Evolutionary conservation across 92 coral and sea anemone genomes (phyloP).

Genomic region (Pocillopora meandrina): DNA sequence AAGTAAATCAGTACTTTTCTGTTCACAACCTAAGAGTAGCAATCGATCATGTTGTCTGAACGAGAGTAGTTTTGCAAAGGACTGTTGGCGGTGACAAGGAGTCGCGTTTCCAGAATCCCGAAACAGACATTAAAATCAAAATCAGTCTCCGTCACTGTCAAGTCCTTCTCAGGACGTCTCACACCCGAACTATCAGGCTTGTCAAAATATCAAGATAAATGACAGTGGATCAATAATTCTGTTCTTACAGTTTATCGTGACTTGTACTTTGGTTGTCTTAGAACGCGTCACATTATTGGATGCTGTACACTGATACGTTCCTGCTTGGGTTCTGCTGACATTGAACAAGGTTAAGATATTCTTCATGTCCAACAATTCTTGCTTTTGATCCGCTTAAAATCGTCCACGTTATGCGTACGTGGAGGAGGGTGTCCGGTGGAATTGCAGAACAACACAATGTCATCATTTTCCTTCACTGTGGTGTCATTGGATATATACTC

Average conservation of each 20-base stretch:
- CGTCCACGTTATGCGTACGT: slow-evolving; percentile 33
- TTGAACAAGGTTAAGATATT: not conserved
- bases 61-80: too few relatives aligned
- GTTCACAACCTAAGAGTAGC: too few relatives aligned
- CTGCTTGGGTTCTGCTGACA: slow-evolving; percentile 10
- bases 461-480: slow-evolving; percentile 48
- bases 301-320: slow-evolving; percentile 36
- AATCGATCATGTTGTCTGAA: too few relatives aligned
- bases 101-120: too few relatives aligned
- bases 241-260: slow-evolving; percentile 17
- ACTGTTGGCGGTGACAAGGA: too few relatives aligned
- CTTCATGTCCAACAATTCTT: not conserved
- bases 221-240: not conserved
- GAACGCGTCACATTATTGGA: not conserved
- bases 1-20: too few relatives aligned
- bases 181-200: not conserved
- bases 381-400: not conserved
- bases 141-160: too few relatives aligned
- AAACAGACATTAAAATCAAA: too few relatives aligned
- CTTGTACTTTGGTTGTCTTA: not conserved
- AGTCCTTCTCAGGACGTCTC: too few relatives aligned
- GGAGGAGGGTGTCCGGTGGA: slow-evolving; percentile 55
- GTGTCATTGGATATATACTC: slow-evolving; percentile 22
- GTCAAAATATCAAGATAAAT: not conserved
- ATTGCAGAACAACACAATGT: slow-evolving; percentile 41